Conservation (phyloP, 2,888 invertebrate species). For the Biston stratarius region DNA sequence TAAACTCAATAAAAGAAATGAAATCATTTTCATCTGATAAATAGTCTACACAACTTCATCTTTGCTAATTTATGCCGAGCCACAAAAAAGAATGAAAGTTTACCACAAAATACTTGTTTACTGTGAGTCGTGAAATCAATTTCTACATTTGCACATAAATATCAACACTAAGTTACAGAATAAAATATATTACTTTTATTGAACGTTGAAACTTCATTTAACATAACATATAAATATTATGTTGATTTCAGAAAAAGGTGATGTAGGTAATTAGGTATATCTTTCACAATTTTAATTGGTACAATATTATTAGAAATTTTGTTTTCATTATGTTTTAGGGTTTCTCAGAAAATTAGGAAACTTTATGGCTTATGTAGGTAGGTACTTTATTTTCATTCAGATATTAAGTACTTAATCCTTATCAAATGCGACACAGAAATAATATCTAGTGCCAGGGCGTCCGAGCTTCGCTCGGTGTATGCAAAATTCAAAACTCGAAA, state of each 20-base stretch:
- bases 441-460: too few species aligned
- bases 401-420: too few species aligned
- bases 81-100: slow-evolving; percentile 30
- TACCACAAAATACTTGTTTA: slow-evolving; percentile 22
- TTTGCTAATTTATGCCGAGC: slow-evolving; percentile 8
- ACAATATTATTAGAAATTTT: background rate
- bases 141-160: slow-evolving; percentile 14
- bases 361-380: too few species aligned
- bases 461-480: too few species aligned
- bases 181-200: background rate
- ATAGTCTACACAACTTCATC: slow-evolving; percentile 6
- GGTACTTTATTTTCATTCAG: too few species aligned
- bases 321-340: background rate
- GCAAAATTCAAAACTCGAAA: too few species aligned
- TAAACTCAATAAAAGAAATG: background rate
- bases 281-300: background rate
- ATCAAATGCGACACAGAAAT: too few species aligned
- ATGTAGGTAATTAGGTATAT: background rate
- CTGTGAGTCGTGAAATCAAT: slow-evolving; percentile 21
- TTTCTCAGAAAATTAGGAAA: too few species aligned
- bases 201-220: background rate
- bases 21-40: slow-evolving; percentile 6
- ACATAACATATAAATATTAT: background rate
- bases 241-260: slow-evolving; percentile 3
- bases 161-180: slow-evolving; percentile 5